Evolutionary conservation across 2,888 invertebrate genomes (phyloP), one percentile per base, ranked within the genome.

Genomic region (Cheilosia scutellata): DNA sequence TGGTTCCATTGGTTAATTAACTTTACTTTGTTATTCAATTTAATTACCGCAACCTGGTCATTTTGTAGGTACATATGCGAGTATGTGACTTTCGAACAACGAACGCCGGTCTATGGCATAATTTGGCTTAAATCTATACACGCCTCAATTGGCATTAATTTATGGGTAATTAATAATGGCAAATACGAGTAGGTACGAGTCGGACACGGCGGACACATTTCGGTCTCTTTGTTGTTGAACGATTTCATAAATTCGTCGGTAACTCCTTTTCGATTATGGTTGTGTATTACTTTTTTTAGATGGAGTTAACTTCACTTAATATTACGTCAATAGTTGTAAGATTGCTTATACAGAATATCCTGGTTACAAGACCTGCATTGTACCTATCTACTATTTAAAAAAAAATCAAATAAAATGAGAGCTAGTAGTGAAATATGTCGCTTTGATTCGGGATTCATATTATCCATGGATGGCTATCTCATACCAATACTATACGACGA

Each of bases 1-100:
- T 51, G 77, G 66, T 33, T 60, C 44, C 44, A 77, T 58, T 49
- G 51, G 65, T 68, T 83, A 62, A 83, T 83, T 83, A 72, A 78
- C 60, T 72, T 57, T 13, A 62, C 33, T 83, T 68, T 62, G 72
- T 47, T 60, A 37, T 27, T 60, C 44, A 66, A 47, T 66, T 74
- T 66, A 72, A 79, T 79, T 74, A 66, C 65, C 27, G 37, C 57
- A 49, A 5, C 5, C 11, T 11, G 51, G 27, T 47, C 9, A 4
- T 37, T 37, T 37, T 37, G 37, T 11, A 27, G 51, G 51, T 27
- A 27, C 44, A 44, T 6, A n/a, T n/a, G n/a, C 11, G 44, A n/a
- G 16, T 27, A 65, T 31, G 65, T 33, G 68, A 58, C 47, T 71
- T 79, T 63, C 58, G 31, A 58, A 5, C 57, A 70, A 25, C 44